Base-by-base conservation (phyloP, 2,797 vertebrate species). In the Euphonia xanthogaster region DNA sequence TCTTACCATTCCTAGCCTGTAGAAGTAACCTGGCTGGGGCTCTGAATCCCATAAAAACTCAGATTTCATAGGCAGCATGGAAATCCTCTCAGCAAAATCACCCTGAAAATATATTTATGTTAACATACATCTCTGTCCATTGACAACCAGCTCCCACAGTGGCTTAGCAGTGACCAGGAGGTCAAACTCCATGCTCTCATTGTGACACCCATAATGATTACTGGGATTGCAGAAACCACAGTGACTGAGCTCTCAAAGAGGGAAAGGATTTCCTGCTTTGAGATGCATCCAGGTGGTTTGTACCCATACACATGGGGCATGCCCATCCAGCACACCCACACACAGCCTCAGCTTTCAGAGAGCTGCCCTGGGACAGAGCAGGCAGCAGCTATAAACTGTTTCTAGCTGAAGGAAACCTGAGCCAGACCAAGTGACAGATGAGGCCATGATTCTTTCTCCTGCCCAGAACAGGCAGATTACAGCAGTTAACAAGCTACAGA, bases 221-320 rank as follows among this genome's bases (percentile, higher is more conserved):
- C 2, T 63, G 45, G 14, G 17, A 74, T 31, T 28, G 30, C n/a
- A 79, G 21, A 54, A 73, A 17, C 25, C 47, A 60, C 58, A 45
- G 28, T 0, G 5, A 15, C 2, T 50, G 58, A 66, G 8, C 14
- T 13, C 14, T 14, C 74, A 51, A 27, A 28, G 22, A 50, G 11
- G 4, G 20, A 37, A 33, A 51, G 13, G 20, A 2, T 24, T 60
- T 63, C 31, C 65, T 77, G 21, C 28, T 71, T 24, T 27, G 39
- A 72, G 37, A 55, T 1, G 0, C 6, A 7, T 14, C 37, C 1
- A 0, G 15, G 35, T 7, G n/a, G 16, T 48, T 72, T 50, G n/a
- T 5, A 37, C 5, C 47, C 1, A 0, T 0, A n/a, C n/a, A n/a
- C n/a, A n/a, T n/a, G n/a, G n/a, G n/a, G n/a, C n/a, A n/a, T n/a